Evolutionary conservation across 2,888 invertebrate species (phyloP), one percentile per base, ranked within the genome.

Genomic region (Clanis bilineata): DNA sequence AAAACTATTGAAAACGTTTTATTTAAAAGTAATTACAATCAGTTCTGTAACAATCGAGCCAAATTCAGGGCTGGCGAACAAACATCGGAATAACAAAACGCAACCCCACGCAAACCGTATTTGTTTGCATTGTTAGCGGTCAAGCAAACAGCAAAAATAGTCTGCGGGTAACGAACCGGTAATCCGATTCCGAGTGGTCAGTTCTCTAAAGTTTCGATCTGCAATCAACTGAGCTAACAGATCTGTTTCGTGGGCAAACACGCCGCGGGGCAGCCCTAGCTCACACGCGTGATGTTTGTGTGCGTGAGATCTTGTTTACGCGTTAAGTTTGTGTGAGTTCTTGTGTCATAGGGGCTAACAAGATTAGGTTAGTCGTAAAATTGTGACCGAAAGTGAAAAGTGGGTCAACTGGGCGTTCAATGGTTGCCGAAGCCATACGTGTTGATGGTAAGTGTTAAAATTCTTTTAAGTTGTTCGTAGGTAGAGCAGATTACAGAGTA

Each of bases 151-250:
- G 78, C 82, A 86, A 86, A 87, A 88, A 87, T 86, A 76, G 78
- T 70, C 75, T 70, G 61, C 62, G 76, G 75, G 83, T 86, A 88
- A 88, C 88, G 87, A 88, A 87, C 83, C 81, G 54, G 87, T 87
- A 87, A 89, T 88, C 87, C 82, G 87, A 89, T 88, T 86, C 84
- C 76, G 77, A 84, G 82, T 79, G 88, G 88, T 88, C 88, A 88
- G 84, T 86, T 82, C 77, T 82, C 74, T 80, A 85, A 87, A 88
- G 84, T 87, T 88, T 81, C 85, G 84, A 89, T 89, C 84, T 76
- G 80, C 88, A 89, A 89, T 89, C 88, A 89, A 87, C 85, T 86
- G 83, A 68, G 78, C 81, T 70, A 87, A 89, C 87, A 88, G 82
- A 87, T 87, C 84, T 82, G 78, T 86, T 86, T 83, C 87, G 87